These are phyloP conservation scores for Agrotis clavis DNA, from an alignment of 2,888 invertebrate genomes.

Conservation along the genomic window DNA sequence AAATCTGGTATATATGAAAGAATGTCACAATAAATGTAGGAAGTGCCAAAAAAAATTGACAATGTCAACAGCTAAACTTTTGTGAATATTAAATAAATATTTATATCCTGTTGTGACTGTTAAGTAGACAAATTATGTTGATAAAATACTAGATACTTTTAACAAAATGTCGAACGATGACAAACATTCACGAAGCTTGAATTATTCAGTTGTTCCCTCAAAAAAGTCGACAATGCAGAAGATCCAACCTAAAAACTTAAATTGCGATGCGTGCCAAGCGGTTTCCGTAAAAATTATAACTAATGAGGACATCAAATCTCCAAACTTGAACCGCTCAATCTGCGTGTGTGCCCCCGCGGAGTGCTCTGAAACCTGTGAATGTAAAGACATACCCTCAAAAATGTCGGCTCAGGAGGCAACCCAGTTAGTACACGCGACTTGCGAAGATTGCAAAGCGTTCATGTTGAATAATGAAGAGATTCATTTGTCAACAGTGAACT, in stretches of 20 bases:
- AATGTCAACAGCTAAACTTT: conserved; percentile 20
- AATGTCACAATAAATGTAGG: not conserved
- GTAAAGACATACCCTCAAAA: not conserved
- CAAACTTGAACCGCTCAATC: not conserved
- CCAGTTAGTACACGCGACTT: not conserved
- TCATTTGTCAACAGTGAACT: conserved; percentile 4
- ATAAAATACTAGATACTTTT: conserved; percentile 6
- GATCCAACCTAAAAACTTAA: conserved; percentile 7
- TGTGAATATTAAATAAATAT: conserved; percentile 13
- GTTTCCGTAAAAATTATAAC: not conserved
- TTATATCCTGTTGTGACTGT: not conserved
- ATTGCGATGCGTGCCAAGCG: not conserved
- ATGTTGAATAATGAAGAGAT: conserved; percentile 5
- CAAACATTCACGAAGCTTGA: conserved; percentile 19
- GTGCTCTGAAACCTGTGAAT: not conserved
- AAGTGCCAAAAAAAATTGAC: conserved; percentile 12
- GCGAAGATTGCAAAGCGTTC: not conserved
- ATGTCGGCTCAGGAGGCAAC: not conserved
- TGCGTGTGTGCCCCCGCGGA: not conserved
- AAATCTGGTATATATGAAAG: conserved; percentile 30
- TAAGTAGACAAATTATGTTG: conserved; percentile 10
- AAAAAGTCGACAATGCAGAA: not conserved
- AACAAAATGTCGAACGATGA: conserved; percentile 14
- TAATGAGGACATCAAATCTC: not conserved
- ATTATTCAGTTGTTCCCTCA: not conserved